phyloP scores from a whole-genome alignment of 2,888 invertebrate species.

The Cheilosia scutellata region DNA sequence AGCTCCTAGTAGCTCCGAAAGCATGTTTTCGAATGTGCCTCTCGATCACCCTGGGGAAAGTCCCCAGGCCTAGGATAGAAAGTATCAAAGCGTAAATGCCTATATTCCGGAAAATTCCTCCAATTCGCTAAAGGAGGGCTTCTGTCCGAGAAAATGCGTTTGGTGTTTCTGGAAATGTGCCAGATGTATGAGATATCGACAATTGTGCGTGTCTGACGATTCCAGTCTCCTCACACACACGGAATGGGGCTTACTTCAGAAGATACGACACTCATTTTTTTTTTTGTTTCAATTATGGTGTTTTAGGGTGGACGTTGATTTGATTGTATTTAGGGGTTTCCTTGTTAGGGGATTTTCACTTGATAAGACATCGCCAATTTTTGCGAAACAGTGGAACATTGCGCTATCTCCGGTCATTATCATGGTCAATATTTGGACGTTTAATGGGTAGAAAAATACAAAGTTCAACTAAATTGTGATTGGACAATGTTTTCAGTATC shows the following conservation, averaged over 20 bases:
- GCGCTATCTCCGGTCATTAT: not conserved
- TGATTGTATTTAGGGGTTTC: not conserved
- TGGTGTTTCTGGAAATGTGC: conserved; percentile 83
- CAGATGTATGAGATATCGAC: conserved; percentile 82
- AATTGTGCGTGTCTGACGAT: conserved; percentile 76
- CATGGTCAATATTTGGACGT: not conserved
- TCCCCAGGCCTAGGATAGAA: conserved; percentile 84
- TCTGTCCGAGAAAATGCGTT: conserved; percentile 79
- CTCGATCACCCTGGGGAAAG: conserved; percentile 83
- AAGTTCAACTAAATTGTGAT: too few relatives aligned
- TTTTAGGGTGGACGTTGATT: not conserved
- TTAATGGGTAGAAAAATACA: too few relatives aligned
- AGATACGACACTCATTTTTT: conserved; percentile 78
- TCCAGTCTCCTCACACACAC: conserved; percentile 74
- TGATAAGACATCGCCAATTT: not conserved
- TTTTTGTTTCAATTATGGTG: not conserved
- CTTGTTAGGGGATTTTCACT: not conserved
- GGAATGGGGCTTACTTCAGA: conserved; percentile 82
- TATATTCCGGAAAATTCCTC: conserved; percentile 83
- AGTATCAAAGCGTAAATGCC: conserved; percentile 83
- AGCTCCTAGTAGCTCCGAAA: conserved; percentile 82
- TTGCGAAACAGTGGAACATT: not conserved
- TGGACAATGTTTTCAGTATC: too few relatives aligned
- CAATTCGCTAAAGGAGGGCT: conserved; percentile 79
- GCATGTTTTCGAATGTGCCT: conserved; percentile 13